Base-by-base conservation (phyloP, 1,140 invertebrate genomes). In the Helicoverpa zea region DNA sequence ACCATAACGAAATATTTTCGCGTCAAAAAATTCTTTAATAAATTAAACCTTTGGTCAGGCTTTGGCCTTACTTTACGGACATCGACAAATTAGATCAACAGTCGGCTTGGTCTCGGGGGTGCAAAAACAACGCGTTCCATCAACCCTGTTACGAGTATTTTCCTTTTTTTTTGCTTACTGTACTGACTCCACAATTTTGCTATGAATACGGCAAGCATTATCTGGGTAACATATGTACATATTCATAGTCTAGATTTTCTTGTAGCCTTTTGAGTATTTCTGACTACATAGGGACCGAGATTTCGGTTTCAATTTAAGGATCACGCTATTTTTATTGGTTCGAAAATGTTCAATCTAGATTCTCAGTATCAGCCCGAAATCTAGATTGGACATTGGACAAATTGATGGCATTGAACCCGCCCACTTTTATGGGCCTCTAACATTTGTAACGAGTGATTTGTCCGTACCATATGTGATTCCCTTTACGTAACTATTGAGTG, bases 81-180 rank as follows among this genome's bases (percentile, higher is more conserved):
- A 83, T 81, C 66, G 80, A 58, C 73, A 87, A 90, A 90, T 90
- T 89, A 88, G 86, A 88, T 88, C 84, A 86, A 75, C 83, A 77
- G 78, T 64, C 75, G 61, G 52, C 51, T 51, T 35, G 16, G 43
- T 73, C 82, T 83, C 81, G 18, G 56, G 83, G 82, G 82, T 79
- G 54, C 54, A 79, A 75, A 84, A 84, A 73, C 82, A 63, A 77
- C 70, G 81, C 76, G 84, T 84, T 84, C 85, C 74, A 86, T 86
- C 85, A 84, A 86, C 79, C 83, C 85, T 79, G 83, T 90, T 86
- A 85, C 82, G 81, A 74, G 83, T 86, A 86, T 87, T 87, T 84
- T 84, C 76, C 52, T 87, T 84, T 87, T 86, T 88, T 85, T 85
- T 66, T 49, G n/a, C 43, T 16, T n/a, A n/a, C 63, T 83, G 61